Conservation (phyloP, 2,797 vertebrate species). For the Gila robusta region DNA sequence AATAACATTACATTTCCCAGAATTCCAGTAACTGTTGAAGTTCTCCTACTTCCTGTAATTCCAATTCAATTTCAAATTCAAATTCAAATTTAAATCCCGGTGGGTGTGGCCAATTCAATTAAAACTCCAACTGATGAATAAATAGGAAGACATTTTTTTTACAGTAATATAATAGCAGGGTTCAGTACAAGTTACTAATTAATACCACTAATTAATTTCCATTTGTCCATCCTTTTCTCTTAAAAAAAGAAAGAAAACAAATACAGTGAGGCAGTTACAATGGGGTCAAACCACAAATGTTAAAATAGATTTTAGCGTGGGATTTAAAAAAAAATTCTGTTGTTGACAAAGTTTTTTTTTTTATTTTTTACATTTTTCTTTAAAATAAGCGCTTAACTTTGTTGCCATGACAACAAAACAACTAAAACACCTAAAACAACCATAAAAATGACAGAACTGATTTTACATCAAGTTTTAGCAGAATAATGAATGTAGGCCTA, state of each 20-base stretch:
- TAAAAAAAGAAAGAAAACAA: not conserved
- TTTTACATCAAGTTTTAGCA: not conserved
- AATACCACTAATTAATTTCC: not conserved
- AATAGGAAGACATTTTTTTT: not conserved
- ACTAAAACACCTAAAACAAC: not conserved
- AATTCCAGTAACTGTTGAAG: not conserved
- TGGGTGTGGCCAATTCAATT: not conserved
- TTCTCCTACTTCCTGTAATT: not conserved
- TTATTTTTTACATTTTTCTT: not conserved
- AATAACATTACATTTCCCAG: not conserved
- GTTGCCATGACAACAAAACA: not conserved
- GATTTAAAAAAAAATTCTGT: not conserved
- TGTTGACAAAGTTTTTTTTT: not conserved
- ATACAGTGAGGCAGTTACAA: not conserved
- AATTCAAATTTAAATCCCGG: not conserved
- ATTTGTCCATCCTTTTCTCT: not conserved
- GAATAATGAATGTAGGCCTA: not conserved
- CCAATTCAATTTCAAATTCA: too few species aligned
- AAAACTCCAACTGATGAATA: not conserved
- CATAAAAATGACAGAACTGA: not conserved
- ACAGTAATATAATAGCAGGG: not conserved
- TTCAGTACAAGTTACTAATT: not conserved
- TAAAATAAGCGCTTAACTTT: not conserved
- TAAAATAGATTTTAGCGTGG: not conserved
- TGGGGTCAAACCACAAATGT: not conserved